These are phyloP conservation scores for Cheilosia pagana DNA, from an alignment of 2,888 invertebrate genomes.

Conservation along the genomic window DNA sequence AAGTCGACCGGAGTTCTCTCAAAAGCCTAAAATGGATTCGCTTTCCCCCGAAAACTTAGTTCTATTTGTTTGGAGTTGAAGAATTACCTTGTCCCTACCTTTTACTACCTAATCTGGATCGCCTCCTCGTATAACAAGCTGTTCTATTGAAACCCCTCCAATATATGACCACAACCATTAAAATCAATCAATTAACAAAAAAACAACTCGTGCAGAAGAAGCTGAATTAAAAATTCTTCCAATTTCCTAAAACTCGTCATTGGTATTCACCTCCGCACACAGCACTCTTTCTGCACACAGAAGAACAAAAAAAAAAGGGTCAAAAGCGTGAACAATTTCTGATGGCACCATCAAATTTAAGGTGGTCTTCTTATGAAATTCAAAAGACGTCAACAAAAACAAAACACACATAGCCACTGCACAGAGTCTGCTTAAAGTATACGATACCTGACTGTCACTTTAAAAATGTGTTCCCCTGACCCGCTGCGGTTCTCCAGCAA, in stretches of 20 bases:
- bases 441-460: conserved; percentile 40
- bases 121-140: no score
- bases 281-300: neutral
- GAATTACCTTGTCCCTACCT: no score
- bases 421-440: conserved; percentile 3
- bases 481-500: conserved; percentile 33
- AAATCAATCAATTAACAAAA: conserved; percentile 3
- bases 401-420: conserved; percentile 1
- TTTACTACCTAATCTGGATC: no score
- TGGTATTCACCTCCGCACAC: conserved; percentile 22
- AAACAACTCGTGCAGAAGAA: neutral
- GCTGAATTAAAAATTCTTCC: neutral
- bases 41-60: no score
- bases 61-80: no score
- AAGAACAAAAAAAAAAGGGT: conserved; percentile 17
- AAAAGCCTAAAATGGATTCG: no score
- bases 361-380: conserved; percentile 45
- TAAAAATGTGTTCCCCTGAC: conserved; percentile 27
- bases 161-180: neutral
- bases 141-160: no score
- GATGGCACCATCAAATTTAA: conserved; percentile 45
- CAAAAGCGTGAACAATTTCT: conserved; percentile 64
- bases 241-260: conserved; percentile 5
- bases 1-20: no score
- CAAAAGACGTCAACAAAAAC: conserved; percentile 10